Base-by-base conservation (phyloP, 30 jellyfish, hydroid and myxozoan species). In the Aurelia aurita region DNA sequence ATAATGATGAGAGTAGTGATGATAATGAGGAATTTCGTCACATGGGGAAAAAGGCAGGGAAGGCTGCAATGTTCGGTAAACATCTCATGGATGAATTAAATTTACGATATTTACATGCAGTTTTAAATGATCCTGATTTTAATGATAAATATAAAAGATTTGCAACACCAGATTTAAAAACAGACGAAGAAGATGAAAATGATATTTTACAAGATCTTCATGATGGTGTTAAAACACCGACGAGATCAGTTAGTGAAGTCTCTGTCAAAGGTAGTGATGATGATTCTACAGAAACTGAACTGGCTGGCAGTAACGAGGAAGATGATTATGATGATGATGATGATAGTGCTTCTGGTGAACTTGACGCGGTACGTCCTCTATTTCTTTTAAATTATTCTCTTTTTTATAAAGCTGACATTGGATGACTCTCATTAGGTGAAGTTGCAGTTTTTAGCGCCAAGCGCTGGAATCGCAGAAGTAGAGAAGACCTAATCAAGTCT, bases 141-240 rank as follows among this genome's bases (percentile, higher is more conserved):
- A 83, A 83, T 45, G 87, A 71, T 34, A 83, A 60, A 45, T 83
- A 83, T 66, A 60, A 69, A 12, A 69, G 74, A 29, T 8, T 70
- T 13, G 45, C 74, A n/a, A 83, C 93, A 3, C 93, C 93, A 44
- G 93, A 83, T 3, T 23, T 83, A 8, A 86, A 69, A 15, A 83
- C 93, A 13, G 93, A 83, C 39, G 93, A 83, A 58, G 93, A 83
- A 67, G 72, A 69, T 2, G 93, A 83, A 28, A 72, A 57, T 26
- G 93, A 58, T 14, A 58, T 83, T 4, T 35, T 83, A 65, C 46
- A 72, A 21, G 81, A 83, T 5, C 35, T 53, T 46, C 72, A 68
- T 26, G 64, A 47, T 13, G 82, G 31, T 16, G 66, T 7, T 14
- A 80, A 46, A 7, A 26, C 72, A 5, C 23, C 90, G 13, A 14